Evolutionary conservation across 2,888 invertebrate species (phyloP).

Genomic region (Litoditis marina): DNA sequence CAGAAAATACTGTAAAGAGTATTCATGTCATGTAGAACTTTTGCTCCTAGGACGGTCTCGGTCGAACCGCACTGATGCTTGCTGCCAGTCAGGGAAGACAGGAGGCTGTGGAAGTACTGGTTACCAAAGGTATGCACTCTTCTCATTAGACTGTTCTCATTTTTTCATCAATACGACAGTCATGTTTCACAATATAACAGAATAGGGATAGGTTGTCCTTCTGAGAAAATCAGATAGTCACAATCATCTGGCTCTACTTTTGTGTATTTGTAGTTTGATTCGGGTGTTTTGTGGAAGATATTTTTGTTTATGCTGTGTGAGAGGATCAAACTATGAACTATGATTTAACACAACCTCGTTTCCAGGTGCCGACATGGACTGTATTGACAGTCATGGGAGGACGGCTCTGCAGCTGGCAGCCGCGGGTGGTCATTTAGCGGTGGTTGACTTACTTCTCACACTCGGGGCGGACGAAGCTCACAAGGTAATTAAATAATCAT

Average conservation of each 20-base stretch:
- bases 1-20: too few species aligned
- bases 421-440: constrained; percentile 35
- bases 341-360: neutral
- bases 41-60: constrained; percentile 35
- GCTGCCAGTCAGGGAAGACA: constrained; percentile 45
- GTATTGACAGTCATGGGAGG: constrained; percentile 42
- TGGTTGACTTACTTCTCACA: constrained; percentile 36
- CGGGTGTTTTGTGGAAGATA: too few species aligned
- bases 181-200: too few species aligned
- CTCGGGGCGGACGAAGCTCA: constrained; percentile 47
- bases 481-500: constrained; percentile 15
- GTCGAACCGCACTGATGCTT: constrained; percentile 47
- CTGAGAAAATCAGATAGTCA: too few species aligned
- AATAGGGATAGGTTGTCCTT: too few species aligned
- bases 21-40: too few species aligned
- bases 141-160: too few species aligned
- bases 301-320: too few species aligned
- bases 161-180: too few species aligned
- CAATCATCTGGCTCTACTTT: too few species aligned
- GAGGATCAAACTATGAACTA: neutral
- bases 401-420: constrained; percentile 47
- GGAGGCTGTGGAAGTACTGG: constrained; percentile 29
- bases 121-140: constrained; percentile 15
- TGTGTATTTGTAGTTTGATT: too few species aligned
- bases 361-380: constrained; percentile 38